Percentiles rank a stretch among this genome's conserved stretches.
Evolutionary conservation across 2,797 vertebrate species (phyloP).

Genomic region (Helicolenus hilgendorfi): DNA sequence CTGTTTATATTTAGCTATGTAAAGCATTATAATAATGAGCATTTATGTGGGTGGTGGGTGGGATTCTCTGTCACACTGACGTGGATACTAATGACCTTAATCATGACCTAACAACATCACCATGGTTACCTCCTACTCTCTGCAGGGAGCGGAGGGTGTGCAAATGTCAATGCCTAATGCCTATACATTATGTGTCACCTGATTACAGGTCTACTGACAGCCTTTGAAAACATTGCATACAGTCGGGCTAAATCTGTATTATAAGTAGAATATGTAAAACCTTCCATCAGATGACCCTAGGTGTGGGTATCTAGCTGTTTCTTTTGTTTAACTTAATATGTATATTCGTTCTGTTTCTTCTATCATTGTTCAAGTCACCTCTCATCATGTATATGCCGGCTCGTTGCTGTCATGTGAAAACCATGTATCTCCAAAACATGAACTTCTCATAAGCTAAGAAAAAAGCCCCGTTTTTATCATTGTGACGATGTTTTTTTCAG

Average conservation of each 20-base stretch:
- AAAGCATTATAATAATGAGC: constrained; percentile 70
- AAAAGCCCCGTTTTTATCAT: neutral
- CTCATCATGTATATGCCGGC: neutral
- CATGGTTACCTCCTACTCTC: constrained; percentile 67
- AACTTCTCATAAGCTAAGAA: neutral
- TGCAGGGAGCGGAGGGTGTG: constrained; percentile 24
- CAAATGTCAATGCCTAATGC: constrained; percentile 22
- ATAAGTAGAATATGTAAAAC: neutral
- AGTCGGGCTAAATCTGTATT: neutral
- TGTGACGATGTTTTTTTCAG: neutral
- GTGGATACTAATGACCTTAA: constrained; percentile 73
- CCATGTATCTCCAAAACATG: neutral
- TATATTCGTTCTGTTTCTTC: neutral
- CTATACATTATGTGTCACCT: constrained; percentile 32
- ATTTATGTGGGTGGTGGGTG: constrained; percentile 63
- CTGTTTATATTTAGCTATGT: constrained; percentile 76
- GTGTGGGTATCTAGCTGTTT: neutral
- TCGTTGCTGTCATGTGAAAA: neutral
- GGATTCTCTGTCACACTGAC: constrained; percentile 53
- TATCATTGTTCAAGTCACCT: neutral
- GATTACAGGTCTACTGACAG: constrained; percentile 16
- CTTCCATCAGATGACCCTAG: neutral
- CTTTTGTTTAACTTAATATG: neutral
- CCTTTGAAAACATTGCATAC: neutral
- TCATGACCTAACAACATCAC: constrained; percentile 71